Base-by-base conservation (phyloP, 2,888 invertebrate genomes). In the Aromia moschata region DNA sequence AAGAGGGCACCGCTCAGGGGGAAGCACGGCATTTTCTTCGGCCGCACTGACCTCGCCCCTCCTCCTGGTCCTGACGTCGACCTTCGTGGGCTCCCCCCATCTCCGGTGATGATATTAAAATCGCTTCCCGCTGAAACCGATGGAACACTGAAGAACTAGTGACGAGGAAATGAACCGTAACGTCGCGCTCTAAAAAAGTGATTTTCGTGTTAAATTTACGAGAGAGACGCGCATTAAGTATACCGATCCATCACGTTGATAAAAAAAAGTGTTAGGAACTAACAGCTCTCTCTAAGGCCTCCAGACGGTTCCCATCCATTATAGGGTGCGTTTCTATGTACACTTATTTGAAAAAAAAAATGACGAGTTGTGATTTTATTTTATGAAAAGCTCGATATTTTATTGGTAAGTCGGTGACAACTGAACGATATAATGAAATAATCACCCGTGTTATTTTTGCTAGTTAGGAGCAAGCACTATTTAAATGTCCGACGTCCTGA, bases 1-100 rank as follows among this genome's bases (percentile, higher is more conserved):
- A 11, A 72, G 80, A 60, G 81, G 80, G 14, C 78, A 78, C 59
- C 75, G 79, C 30, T 75, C 79, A 2, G 71, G 75, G 36, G 75
- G 72, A 36, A 75, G 72, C 60, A 72, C 71, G 53, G 74, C 69
- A 20, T 71, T 70, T 60, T 74, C 76, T 14, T 67, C 73, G 40
- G 60, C 69, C 1, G 49, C 58, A 1, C 53, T 66, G 7, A 43
- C 60, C 4, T 51, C 56, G 31, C 64, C 68, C 12, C 30, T 58
- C 7, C 52, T 68, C n/a, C 41, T 68, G 20, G 59, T 55, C 14
- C 25, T 65, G 7, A 52, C 63, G 20, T 55, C 60, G n/a, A 52
- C 54, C 16, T 43, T 68, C 3, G 17, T 57, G 55, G 44, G 25
- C 52, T 46, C 30, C 25, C 36, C 52, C 14, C 20, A 56, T 17